A percentile compares a stretch with the other conserved stretches of the same genome.
Evolutionary conservation across 2,113 vertebrate genomes (phyloP).

Genomic region (Panurus biarmicus): DNA sequence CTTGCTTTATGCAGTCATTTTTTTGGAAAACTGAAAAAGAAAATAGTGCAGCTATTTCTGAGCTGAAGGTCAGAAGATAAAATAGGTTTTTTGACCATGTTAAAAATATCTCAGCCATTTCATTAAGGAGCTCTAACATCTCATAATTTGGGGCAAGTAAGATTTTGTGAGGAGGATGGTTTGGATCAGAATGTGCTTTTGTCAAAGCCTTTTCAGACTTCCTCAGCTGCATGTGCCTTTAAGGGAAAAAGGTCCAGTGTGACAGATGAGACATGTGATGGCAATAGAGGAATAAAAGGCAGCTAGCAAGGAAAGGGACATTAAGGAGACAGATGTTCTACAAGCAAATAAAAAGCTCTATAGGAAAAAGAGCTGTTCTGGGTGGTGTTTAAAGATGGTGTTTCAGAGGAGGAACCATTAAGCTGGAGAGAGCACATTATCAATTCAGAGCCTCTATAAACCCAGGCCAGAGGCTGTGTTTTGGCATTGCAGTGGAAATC

Average conservation of each 20-base stretch:
- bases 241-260: not conserved
- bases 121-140: conserved; percentile 24
- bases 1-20: not conserved
- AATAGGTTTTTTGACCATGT: conserved; percentile 47
- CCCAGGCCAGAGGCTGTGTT: not conserved
- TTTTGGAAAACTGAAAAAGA: not conserved
- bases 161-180: not conserved
- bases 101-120: conserved; percentile 54
- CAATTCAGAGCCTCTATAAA: fast-evolving
- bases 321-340: not conserved
- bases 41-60: conserved; percentile 52
- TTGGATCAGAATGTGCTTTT: conserved; percentile 8
- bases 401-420: not conserved
- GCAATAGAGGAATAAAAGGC: conserved; percentile 3
- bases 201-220: not conserved
- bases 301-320: not conserved
- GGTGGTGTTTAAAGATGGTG: not conserved
- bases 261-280: conserved; percentile 16
- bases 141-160: conserved; percentile 44
- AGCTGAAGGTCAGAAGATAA: conserved; percentile 56
- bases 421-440: not conserved
- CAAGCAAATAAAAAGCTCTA: not conserved
- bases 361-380: not conserved
- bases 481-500: not conserved
- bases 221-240: not conserved